These are phyloP conservation scores for Chrysolina haemoptera DNA, from an alignment of 2,888 invertebrate species.

Conservation along the genomic window DNA sequence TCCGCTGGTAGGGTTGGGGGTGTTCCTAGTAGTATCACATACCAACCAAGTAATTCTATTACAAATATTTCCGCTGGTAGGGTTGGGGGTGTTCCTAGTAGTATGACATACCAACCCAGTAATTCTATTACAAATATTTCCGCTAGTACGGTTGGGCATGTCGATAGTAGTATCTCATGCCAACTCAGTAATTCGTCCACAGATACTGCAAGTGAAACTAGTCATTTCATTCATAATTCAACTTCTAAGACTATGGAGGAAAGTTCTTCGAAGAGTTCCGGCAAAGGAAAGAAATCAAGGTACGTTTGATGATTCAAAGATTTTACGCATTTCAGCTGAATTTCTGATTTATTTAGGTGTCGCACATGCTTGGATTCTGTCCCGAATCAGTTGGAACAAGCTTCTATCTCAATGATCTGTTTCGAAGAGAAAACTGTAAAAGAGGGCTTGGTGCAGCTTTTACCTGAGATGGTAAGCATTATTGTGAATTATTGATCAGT, in stretches of 20 bases:
- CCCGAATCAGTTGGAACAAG: background rate
- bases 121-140: too few relatives aligned
- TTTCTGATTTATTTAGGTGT: background rate
- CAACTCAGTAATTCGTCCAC: slow-evolving; percentile 6
- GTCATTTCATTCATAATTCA: background rate
- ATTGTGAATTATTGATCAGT: background rate
- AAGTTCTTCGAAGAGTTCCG: background rate
- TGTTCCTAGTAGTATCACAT: too few relatives aligned
- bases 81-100: too few relatives aligned
- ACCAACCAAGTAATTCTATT: too few relatives aligned
- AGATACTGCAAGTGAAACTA: slow-evolving; percentile 10
- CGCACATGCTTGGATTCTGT: slow-evolving; percentile 4
- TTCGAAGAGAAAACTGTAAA: slow-evolving; percentile 2
- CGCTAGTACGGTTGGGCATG: background rate
- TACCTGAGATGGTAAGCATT: slow-evolving; percentile 4
- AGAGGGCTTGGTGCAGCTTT: slow-evolving; percentile 6
- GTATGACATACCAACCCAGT: too few relatives aligned
- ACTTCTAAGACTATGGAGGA: background rate
- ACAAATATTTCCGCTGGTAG: too few relatives aligned
- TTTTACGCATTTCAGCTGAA: background rate
- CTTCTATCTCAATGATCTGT: slow-evolving; percentile 1
- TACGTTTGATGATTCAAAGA: background rate
- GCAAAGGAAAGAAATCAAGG: background rate
- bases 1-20: too few relatives aligned
- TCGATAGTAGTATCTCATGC: background rate